Conservation (phyloP, 2,888 invertebrate species). For the Meliscaeva auricollis region DNA sequence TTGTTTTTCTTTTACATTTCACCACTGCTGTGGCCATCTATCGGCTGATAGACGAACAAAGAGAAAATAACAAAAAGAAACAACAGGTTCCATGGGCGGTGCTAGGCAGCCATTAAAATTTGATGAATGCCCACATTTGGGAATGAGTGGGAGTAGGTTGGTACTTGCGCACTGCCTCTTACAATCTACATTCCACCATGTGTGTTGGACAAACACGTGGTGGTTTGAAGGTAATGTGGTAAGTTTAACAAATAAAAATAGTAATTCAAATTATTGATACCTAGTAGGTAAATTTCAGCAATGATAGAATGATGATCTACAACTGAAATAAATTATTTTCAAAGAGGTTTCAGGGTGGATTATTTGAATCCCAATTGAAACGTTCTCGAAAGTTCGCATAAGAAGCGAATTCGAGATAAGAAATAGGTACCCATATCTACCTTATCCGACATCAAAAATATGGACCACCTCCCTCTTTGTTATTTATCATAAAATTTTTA, state of each 20-base stretch:
- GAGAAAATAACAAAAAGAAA: constrained; percentile 43
- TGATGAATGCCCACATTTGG: constrained; percentile 76
- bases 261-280: too few species aligned
- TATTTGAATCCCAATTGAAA: too few species aligned
- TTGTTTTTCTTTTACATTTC: not conserved
- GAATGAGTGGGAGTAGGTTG: constrained; percentile 58
- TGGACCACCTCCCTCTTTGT: too few species aligned
- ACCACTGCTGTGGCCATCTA: constrained; percentile 57
- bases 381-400: too few species aligned
- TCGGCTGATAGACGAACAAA: not conserved
- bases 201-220: constrained; percentile 53
- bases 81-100: constrained; percentile 72
- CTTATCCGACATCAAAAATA: too few species aligned
- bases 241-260: not conserved
- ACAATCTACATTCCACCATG: constrained; percentile 75
- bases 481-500: too few species aligned
- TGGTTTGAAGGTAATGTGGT: not conserved
- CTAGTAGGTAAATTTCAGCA: too few species aligned
- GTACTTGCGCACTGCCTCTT: constrained; percentile 61
- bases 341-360: too few species aligned
- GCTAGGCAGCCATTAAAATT: constrained; percentile 79
- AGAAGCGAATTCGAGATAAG: too few species aligned
- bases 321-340: too few species aligned
- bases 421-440: too few species aligned
- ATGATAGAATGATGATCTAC: too few species aligned